Evolutionary conservation across 2,113 vertebrate genomes (phyloP).

Genomic region (Lota lota): DNA sequence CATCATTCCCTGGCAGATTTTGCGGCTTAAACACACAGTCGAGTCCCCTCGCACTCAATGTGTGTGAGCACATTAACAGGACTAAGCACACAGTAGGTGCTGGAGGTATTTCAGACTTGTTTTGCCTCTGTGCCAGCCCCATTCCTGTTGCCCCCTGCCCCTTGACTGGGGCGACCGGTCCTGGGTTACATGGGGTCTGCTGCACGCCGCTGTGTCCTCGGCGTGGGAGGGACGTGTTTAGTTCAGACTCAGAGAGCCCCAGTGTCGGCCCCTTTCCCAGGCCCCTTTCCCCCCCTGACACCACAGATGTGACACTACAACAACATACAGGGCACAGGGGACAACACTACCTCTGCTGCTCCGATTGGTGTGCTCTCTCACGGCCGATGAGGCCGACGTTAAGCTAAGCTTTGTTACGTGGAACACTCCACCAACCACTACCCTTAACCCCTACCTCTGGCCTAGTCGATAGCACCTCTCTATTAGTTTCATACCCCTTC

Average conservation of each 20-base stretch:
- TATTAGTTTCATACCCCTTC: no score
- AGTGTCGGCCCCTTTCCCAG: slow-evolving; percentile 71
- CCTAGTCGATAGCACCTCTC: no score
- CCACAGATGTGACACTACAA: no score
- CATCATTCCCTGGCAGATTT: slow-evolving; percentile 1
- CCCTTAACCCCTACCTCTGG: neutral
- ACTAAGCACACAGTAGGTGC: slow-evolving; percentile 53
- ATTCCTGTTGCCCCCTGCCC: slow-evolving; percentile 10
- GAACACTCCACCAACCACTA: slow-evolving; percentile 8
- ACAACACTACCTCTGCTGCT: slow-evolving; percentile 34
- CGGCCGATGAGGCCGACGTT: slow-evolving; percentile 55
- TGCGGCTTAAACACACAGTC: slow-evolving; percentile 38
- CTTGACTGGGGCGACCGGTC: neutral
- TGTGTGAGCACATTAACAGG: slow-evolving; percentile 44
- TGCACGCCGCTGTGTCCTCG: slow-evolving; percentile 17
- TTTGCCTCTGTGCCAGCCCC: slow-evolving; percentile 36
- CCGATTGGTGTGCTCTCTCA: slow-evolving; percentile 51
- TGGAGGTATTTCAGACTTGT: slow-evolving; percentile 55
- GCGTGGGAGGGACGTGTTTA: slow-evolving; percentile 49
- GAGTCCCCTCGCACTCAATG: slow-evolving; percentile 22
- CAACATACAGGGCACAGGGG: no score
- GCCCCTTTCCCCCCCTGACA: no score
- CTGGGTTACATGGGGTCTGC: slow-evolving; percentile 41
- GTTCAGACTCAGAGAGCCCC: slow-evolving; percentile 58
- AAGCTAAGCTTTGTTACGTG: slow-evolving; percentile 64